Percentiles rank a stretch among this genome's conserved stretches.
Conservation (phyloP, 2,797 vertebrate species). For the Halcyon leucocephala region DNA sequence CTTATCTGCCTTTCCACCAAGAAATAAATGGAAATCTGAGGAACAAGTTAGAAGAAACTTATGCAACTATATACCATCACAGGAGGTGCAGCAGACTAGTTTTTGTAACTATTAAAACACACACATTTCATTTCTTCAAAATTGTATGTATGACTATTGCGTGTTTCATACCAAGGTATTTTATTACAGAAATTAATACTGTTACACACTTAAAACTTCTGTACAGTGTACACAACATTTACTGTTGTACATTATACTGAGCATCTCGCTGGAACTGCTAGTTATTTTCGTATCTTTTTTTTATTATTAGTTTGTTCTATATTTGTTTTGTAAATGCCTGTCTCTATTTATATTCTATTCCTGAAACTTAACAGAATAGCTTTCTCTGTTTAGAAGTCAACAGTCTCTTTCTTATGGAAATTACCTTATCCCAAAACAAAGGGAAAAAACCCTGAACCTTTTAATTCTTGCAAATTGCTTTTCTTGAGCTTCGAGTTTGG, state of each 20-base stretch:
- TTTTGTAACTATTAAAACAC: not conserved
- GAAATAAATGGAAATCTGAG: not conserved
- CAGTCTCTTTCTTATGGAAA: not conserved
- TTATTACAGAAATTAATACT: not conserved
- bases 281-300: conserved; percentile 19
- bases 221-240: not conserved
- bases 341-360: not conserved
- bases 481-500: not conserved
- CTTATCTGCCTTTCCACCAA: not conserved
- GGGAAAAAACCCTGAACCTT: not conserved
- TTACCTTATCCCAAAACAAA: not conserved
- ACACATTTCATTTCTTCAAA: not conserved
- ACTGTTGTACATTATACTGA: not conserved
- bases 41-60: not conserved
- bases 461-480: not conserved
- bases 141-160: not conserved
- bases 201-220: not conserved
- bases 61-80: not conserved
- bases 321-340: conserved; percentile 7
- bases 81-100: not conserved
- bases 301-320: conserved; percentile 4
- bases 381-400: not conserved
- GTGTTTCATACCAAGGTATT: not conserved
- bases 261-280: not conserved
- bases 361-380: not conserved